These are phyloP conservation scores for Sebastiscus albofasciatus DNA, from an alignment of 2,797 vertebrate genomes.

Conservation along the genomic window DNA sequence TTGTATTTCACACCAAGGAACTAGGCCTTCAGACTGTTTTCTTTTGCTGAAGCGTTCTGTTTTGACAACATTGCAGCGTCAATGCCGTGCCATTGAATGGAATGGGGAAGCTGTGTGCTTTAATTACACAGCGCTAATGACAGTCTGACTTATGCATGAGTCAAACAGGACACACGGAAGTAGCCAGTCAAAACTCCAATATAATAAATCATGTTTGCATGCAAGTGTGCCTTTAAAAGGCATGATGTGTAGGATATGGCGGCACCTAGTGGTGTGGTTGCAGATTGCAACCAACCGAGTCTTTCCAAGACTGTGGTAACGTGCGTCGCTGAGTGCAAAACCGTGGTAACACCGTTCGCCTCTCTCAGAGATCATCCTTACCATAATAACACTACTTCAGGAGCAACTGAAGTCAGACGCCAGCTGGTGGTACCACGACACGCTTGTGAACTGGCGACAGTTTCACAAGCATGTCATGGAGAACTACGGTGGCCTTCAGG, in stretches of 20 bases:
- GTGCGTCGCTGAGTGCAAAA: accelerated
- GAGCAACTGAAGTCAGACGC: too few species aligned
- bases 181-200: neutral
- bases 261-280: too few species aligned
- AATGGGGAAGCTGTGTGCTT: neutral
- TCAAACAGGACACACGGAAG: neutral
- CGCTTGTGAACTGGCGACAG: too few species aligned
- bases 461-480: too few species aligned
- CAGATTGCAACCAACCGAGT: too few species aligned
- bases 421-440: too few species aligned
- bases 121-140: neutral
- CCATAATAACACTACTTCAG: too few species aligned
- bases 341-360: too few species aligned
- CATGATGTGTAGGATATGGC: too few species aligned
- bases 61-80: neutral
- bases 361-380: too few species aligned
- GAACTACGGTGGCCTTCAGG: too few species aligned
- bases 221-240: neutral
- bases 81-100: neutral
- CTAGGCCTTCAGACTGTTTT: neutral
- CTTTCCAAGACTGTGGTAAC: too few species aligned
- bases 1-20: neutral
- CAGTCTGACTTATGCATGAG: neutral
- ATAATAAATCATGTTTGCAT: neutral
- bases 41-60: neutral